These are phyloP conservation scores for Archips crataeganus DNA, from an alignment of 2,888 invertebrate genomes.

Conservation along the genomic window DNA sequence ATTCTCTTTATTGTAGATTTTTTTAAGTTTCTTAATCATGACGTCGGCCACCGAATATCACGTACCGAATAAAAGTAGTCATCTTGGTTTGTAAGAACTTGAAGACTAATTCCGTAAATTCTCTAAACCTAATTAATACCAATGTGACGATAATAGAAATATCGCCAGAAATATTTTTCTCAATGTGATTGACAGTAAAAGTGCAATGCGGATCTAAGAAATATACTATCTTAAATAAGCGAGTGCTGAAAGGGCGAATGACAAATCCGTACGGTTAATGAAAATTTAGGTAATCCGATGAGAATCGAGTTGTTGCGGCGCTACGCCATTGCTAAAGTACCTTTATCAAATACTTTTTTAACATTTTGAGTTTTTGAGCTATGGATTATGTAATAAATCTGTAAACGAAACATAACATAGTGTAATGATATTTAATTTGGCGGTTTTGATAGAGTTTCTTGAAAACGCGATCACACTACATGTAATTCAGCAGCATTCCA, in stretches of 20 bases:
- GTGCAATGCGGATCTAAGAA: no score
- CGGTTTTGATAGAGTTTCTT: neutral
- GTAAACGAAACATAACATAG: no score
- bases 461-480: neutral
- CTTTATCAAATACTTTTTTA: no score
- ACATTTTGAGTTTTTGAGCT: no score
- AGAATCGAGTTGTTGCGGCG: no score
- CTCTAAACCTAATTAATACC: neutral
- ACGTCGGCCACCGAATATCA: constrained; percentile 5
- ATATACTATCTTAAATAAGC: no score
- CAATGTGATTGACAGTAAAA: no score
- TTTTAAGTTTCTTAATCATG: constrained; percentile 54
- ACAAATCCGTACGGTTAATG: no score
- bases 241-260: no score
- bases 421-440: neutral
- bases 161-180: neutral
- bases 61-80: constrained; percentile 5
- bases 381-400: no score
- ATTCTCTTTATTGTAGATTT: constrained; percentile 59
- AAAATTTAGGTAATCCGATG: no score
- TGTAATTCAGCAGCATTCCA: constrained; percentile 41
- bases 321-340: no score
- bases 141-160: neutral
- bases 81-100: neutral
- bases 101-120: constrained; percentile 5